Evolutionary conservation across 2,113 vertebrate species (phyloP).

Genomic region (Notechis scutatus): DNA sequence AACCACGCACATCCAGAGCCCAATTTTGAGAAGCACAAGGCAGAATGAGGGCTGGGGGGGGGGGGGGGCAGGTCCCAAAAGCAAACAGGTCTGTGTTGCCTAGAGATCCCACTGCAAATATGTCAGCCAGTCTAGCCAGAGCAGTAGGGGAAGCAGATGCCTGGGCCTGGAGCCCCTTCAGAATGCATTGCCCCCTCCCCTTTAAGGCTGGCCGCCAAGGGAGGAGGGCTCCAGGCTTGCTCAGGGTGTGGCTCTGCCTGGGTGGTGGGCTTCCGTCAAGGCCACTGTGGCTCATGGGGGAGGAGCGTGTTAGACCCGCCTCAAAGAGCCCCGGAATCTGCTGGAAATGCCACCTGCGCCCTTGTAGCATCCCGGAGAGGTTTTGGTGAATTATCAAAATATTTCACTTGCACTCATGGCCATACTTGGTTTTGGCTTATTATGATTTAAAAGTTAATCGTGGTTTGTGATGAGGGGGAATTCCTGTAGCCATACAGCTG

Average conservation of each 20-base stretch:
- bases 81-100: background rate
- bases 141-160: background rate
- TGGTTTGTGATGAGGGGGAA: background rate
- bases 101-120: background rate
- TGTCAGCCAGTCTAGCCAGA: background rate
- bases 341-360: background rate
- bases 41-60: background rate
- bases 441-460: background rate
- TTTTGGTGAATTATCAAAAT: background rate
- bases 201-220: background rate
- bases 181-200: background rate
- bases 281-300: background rate
- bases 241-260: background rate
- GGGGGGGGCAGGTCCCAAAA: no score
- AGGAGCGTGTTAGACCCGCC: background rate
- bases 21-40: background rate
- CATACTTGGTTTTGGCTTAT: background rate
- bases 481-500: background rate
- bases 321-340: background rate
- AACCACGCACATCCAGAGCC: background rate
- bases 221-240: background rate
- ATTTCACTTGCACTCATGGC: background rate
- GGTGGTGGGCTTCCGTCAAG: background rate
- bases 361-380: background rate
- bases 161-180: background rate